Conservation (phyloP, 2,113 vertebrate species). For the Macrotus californicus region DNA sequence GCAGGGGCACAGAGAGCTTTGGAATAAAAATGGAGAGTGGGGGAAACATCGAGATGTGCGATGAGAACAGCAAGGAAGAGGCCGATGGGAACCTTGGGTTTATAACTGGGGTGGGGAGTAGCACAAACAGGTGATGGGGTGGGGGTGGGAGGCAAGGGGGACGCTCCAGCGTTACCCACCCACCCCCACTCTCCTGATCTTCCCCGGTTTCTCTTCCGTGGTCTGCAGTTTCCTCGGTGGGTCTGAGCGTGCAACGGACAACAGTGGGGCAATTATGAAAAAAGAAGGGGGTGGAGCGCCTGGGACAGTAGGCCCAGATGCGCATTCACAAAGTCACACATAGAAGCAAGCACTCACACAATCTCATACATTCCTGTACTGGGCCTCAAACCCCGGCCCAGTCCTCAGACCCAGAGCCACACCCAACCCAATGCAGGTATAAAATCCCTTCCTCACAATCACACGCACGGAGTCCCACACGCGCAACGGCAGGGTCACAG, state of each 20-base stretch:
- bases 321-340: constrained; percentile 26
- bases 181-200: neutral
- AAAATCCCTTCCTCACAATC: neutral
- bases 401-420: neutral
- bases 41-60: neutral
- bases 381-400: neutral
- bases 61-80: neutral
- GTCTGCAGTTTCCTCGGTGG: neutral
- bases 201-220: neutral
- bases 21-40: neutral
- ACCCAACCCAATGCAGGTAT: neutral
- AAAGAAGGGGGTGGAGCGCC: neutral
- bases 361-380: neutral
- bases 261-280: neutral
- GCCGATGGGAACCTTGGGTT: neutral
- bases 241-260: neutral
- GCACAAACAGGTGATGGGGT: neutral
- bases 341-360: neutral
- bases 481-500: neutral
- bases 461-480: neutral
- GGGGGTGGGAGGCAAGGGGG: neutral
- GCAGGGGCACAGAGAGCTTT: neutral
- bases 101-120: neutral
- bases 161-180: neutral
- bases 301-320: neutral